Evolutionary conservation across 2,113 vertebrate species (phyloP), one percentile per base, ranked within the genome.

Genomic region (Podarcis cretensis): DNA sequence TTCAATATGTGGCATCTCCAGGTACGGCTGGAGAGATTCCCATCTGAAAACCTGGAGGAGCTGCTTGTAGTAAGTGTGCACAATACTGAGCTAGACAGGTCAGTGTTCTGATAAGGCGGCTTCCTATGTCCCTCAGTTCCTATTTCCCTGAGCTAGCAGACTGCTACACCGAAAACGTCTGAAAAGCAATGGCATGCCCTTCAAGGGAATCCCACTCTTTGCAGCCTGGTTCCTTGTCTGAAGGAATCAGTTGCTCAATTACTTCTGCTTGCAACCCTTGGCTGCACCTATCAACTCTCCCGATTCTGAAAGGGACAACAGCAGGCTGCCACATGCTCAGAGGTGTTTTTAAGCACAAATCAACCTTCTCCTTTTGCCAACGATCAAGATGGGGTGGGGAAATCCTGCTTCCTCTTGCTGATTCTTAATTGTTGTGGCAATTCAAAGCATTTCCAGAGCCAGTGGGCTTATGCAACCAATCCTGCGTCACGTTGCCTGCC

Each of bases 401-500:
- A 27, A 43, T 16, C 37, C n/a, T 25, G 84, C 59, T 86, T 37
- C 37, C 75, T 87, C 87, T 88, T 93, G 90, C 86, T 82, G 65
- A 83, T 59, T 14, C 54, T 90, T 77, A 92, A 83, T 90, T 93
- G 65, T 81, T 87, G 93, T 80, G 16, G 0, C 0, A 0, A 48
- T 74, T 0, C 78, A 87, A 83, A 81, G 84, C 68, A 85, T 68
- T 92, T 85, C 82, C 88, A 18, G 83, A 89, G 83, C 83, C 89
- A 86, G 75, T 54, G 76, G 1, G 23, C 25, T 32, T 20, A 68
- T n/a, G 16, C 85, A 68, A 7, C 10, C 77, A 27, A 87, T 74
- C 37, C 25, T 0, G 0, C 0, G 59, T 40, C 76, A 71, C 69
- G 37, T 71, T 25, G 66, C 21, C 80, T 80, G 86, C 27, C 48